A percentile compares a stretch with the other conserved stretches of the same genome.
Conservation (phyloP, 1,140 invertebrate species). For the Aphelenchoides fujianensis region DNA sequence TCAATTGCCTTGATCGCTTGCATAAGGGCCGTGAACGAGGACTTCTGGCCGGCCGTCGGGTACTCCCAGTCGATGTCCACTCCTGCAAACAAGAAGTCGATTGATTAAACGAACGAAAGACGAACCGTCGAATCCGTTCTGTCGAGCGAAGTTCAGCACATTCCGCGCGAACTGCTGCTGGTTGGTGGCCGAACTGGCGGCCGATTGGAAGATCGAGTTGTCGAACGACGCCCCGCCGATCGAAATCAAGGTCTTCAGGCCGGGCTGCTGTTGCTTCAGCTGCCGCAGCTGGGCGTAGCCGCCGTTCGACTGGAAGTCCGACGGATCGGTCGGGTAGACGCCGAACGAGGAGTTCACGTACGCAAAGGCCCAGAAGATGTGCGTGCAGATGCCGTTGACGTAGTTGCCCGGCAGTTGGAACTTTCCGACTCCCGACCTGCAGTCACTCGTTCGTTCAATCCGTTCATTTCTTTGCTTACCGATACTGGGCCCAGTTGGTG, state of each 20-base stretch:
- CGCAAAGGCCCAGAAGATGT: constrained; percentile 29
- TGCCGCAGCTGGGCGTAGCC: neutral
- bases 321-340: neutral
- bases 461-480: no score
- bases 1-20: constrained; percentile 5
- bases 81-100: no score
- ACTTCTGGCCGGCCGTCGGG: constrained; percentile 65
- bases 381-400: constrained; percentile 20
- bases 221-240: constrained; percentile 19
- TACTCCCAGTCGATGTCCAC: constrained; percentile 97
- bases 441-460: no score
- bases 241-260: constrained; percentile 18
- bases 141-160: constrained; percentile 83
- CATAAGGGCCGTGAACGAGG: constrained; percentile 17
- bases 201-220: neutral
- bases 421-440: constrained; percentile 13
- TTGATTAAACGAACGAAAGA: no score
- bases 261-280: constrained; percentile 16
- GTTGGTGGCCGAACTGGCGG: neutral
- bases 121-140: constrained; percentile 90
- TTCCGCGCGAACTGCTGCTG: constrained; percentile 79
- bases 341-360: neutral
- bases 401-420: constrained; percentile 14
- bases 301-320: constrained; percentile 8
- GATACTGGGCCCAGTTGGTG: constrained; percentile 27